Percentiles rank a stretch among this genome's conserved stretches.
Evolutionary conservation across 2,113 vertebrate genomes (phyloP).

Genomic region (Nerophis ophidion): DNA sequence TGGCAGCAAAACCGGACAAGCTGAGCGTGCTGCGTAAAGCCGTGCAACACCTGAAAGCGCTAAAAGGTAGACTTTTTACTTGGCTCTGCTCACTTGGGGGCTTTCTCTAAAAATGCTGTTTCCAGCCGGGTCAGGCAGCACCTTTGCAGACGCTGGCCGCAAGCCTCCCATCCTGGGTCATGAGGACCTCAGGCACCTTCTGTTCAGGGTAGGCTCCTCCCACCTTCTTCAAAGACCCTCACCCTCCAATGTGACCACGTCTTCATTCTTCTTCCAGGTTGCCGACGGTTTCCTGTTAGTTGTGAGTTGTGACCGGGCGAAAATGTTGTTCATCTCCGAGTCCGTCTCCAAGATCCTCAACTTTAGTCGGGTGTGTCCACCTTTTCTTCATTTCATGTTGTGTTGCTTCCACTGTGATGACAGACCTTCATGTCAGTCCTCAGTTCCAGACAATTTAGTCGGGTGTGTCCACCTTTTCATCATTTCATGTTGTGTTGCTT

Average conservation of each 20-base stretch:
- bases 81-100: fast-evolving
- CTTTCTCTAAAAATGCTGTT: background rate
- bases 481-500: no score
- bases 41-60: conserved; percentile 87
- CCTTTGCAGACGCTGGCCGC: conserved; percentile 82
- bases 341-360: conserved; percentile 94
- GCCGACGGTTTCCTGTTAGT: conserved; percentile 94
- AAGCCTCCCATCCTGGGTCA: conserved; percentile 89
- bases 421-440: no score
- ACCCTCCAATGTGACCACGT: background rate
- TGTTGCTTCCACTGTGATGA: no score
- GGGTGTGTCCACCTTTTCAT: no score
- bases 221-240: no score
- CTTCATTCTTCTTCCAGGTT: conserved; percentile 68
- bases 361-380: conserved; percentile 81
- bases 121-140: conserved; percentile 75
- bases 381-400: background rate
- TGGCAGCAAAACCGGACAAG: conserved; percentile 86
- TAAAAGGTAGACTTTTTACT: conserved; percentile 72
- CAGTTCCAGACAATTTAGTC: no score
- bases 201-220: conserved; percentile 77
- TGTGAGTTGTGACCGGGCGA: conserved; percentile 92
- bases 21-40: conserved; percentile 90
- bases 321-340: conserved; percentile 94
- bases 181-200: conserved; percentile 86